Conservation (phyloP, 2,113 vertebrate species). For the Cavia porcellus region DNA sequence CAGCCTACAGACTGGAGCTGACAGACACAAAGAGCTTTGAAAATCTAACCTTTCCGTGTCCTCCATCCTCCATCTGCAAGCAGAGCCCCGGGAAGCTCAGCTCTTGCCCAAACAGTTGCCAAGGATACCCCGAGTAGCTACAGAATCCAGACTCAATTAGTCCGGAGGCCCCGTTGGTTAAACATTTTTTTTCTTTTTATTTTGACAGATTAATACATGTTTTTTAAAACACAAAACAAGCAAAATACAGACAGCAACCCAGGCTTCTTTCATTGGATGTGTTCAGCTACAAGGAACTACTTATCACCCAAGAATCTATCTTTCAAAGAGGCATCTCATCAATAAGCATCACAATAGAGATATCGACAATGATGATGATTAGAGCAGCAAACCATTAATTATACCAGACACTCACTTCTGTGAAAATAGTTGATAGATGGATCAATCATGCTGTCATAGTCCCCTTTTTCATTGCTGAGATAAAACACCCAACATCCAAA, state of each 20-base stretch:
- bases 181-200: constrained; percentile 70
- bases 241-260: constrained; percentile 19
- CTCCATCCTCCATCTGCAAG: constrained; percentile 72
- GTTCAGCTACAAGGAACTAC: background rate
- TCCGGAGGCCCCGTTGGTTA: constrained; percentile 57
- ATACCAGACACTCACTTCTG: background rate
- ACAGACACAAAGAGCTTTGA: constrained; percentile 81
- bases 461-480: background rate
- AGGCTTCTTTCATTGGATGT: background rate
- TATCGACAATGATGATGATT: background rate
- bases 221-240: constrained; percentile 74
- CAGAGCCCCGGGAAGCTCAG: constrained; percentile 60
- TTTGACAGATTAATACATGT: constrained; percentile 74
- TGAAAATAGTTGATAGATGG: background rate
- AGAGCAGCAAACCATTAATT: background rate
- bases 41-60: constrained; percentile 71
- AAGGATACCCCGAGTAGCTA: constrained; percentile 79
- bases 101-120: constrained; percentile 79
- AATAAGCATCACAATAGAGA: background rate
- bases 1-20: background rate
- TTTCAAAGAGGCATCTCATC: constrained; percentile 34
- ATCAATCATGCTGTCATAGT: background rate
- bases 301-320: background rate
- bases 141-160: constrained; percentile 77
- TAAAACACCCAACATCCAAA: background rate